phyloP scores from a whole-genome alignment of 2,888 invertebrate genomes.

The Notodonta dromedarius region DNA sequence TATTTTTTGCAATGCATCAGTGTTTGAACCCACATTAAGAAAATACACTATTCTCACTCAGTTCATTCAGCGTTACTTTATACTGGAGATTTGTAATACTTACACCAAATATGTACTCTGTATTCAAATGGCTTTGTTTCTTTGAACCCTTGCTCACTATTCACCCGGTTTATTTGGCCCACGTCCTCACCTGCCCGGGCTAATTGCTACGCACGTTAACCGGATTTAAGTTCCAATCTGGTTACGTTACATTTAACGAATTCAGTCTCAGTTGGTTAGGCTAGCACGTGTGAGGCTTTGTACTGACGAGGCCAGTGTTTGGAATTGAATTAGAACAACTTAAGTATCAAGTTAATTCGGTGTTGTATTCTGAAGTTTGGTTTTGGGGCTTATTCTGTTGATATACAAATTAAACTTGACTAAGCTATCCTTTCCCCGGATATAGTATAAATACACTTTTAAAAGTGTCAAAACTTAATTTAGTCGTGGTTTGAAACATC shows the following conservation, averaged over 20 bases:
- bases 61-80: too few species aligned
- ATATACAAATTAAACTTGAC: too few species aligned
- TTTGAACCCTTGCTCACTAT: slow-evolving; percentile 29
- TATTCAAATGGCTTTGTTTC: slow-evolving; percentile 6
- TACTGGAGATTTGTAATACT: too few species aligned
- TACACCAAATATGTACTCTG: neutral
- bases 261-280: slow-evolving; percentile 69
- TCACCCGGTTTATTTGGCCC: slow-evolving; percentile 52
- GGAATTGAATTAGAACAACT: slow-evolving; percentile 4
- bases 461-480: too few species aligned
- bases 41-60: too few species aligned
- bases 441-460: too few species aligned
- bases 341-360: neutral
- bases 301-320: slow-evolving; percentile 14
- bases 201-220: slow-evolving; percentile 72
- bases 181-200: slow-evolving; percentile 66
- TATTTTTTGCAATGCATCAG: too few species aligned
- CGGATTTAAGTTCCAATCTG: slow-evolving; percentile 75
- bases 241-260: slow-evolving; percentile 76
- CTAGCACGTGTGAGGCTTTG: slow-evolving; percentile 51
- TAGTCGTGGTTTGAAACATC: too few species aligned
- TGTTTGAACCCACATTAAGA: too few species aligned
- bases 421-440: too few species aligned
- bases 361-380: neutral
- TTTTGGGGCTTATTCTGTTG: neutral